Evolutionary conservation across 1,140 invertebrate genomes (phyloP), one percentile per base, ranked within the genome.

Genomic region (Panagrolaimus sp.): DNA sequence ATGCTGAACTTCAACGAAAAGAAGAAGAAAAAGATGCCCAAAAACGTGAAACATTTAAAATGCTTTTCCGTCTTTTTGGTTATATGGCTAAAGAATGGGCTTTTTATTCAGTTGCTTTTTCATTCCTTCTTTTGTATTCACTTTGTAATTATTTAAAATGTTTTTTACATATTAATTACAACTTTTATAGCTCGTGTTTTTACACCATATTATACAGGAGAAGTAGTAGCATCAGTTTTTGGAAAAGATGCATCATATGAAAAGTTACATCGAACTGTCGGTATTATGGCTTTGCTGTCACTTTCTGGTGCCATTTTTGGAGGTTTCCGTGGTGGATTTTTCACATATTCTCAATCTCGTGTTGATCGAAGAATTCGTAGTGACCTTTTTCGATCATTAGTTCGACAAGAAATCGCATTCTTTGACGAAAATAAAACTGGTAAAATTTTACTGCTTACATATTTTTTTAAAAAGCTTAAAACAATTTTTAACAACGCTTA

Each of bases 391-490:
- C 27, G 61, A 20, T 80, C 76, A 23, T 65, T 82, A 2, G 75
- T 83, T 27, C 63, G 69, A 27, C 80, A 82, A 64, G 81, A 82
- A 63, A 78, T 82, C 53, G 80, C 77, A 11, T 82, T 82, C 65
- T 82, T 75, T 62, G 80, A 82, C 69, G 80, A 70, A 20, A 81
- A 82, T 44, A 83, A 83, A 48, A 83, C 79, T 27, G 78, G 78
- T 78, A 14, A 13, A 8, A 25, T n/a, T n/a, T n/a, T n/a, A n/a
- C n/a, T n/a, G n/a, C n/a, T n/a, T n/a, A n/a, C n/a, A n/a, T 27
- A 14, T 43, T 65, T 45, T 16, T 63, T 16, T 63, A 14, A 57
- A 48, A 20, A 16, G 61, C 20, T 38, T 38, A 38, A 38, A 38
- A 38, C 31, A 38, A 7, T 38, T 2, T 38, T 38, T n/a, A n/a